Conservation (phyloP, 1,140 invertebrate species). For the Sminthurinus signatus region DNA sequence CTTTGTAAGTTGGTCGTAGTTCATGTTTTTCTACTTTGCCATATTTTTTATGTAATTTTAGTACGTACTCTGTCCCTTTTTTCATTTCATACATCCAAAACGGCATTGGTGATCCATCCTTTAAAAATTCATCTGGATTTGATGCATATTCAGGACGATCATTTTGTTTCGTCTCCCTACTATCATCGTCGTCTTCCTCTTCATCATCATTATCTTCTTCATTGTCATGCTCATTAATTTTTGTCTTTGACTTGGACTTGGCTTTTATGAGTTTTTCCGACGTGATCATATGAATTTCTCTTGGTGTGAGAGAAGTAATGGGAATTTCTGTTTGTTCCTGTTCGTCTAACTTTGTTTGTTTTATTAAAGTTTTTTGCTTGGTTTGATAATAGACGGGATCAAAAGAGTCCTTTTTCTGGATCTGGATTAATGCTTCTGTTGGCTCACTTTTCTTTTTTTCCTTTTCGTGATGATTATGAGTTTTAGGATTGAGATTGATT, state of each 20-base stretch:
- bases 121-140: slow-evolving; percentile 2
- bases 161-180: not conserved
- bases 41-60: not conserved
- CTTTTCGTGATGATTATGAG: no score
- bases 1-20: not conserved
- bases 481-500: no score
- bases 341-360: no score
- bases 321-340: no score
- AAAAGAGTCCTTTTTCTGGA: no score
- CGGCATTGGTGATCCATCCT: not conserved
- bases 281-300: no score
- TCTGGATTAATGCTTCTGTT: no score
- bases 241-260: not conserved
- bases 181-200: not conserved
- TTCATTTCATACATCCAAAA: slow-evolving; percentile 12
- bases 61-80: slow-evolving; percentile 6
- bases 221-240: not conserved
- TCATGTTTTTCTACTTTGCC: slow-evolving; percentile 4
- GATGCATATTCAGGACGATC: slow-evolving; percentile 5
- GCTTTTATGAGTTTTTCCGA: not conserved
- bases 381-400: no score
- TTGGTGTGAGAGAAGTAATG: no score
- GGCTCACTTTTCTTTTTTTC: no score
- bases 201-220: not conserved
- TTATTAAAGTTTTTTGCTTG: no score